Conservation (phyloP, 2,113 vertebrate genomes). For the Melanerpes formicivorus region DNA sequence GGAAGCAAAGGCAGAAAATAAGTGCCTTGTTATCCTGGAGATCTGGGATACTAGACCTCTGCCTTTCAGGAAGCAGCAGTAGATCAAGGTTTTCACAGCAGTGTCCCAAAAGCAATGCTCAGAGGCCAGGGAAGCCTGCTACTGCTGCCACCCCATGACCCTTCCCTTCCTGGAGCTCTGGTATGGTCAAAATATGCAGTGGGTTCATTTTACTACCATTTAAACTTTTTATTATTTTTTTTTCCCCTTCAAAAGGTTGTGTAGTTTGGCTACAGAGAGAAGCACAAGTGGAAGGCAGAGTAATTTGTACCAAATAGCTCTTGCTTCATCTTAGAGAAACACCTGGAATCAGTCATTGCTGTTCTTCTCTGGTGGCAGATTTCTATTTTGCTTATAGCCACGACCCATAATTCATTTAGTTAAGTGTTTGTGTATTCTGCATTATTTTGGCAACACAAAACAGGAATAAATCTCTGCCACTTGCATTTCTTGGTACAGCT, state of each 20-base stretch:
- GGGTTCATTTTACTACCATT: background rate
- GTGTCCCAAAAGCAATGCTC: background rate
- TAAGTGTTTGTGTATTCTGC: slow-evolving; percentile 28
- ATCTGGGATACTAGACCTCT: background rate
- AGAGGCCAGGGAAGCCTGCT: background rate
- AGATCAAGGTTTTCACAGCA: background rate
- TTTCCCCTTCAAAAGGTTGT: background rate
- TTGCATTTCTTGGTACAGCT: background rate
- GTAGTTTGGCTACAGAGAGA: slow-evolving; percentile 16
- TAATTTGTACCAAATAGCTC: slow-evolving; percentile 56
- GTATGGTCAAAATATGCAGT: background rate
- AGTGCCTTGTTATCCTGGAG: background rate
- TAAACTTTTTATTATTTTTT: background rate
- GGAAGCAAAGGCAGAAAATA: background rate
- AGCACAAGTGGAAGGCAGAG: slow-evolving; percentile 12
- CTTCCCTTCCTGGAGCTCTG: background rate
- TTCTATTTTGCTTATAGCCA: slow-evolving; percentile 40
- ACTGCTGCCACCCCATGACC: background rate
- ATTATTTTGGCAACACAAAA: slow-evolving; percentile 16
- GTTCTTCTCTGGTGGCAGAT: slow-evolving; percentile 31
- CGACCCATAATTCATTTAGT: slow-evolving; percentile 52
- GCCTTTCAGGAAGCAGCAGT: background rate
- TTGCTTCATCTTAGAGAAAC: slow-evolving; percentile 27
- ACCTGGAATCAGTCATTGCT: slow-evolving; percentile 32
- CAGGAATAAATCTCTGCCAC: slow-evolving; percentile 15